Evolutionary conservation across 2,113 vertebrate species (phyloP), one percentile per base, ranked within the genome.

Genomic region (Halcyon senegalensis): DNA sequence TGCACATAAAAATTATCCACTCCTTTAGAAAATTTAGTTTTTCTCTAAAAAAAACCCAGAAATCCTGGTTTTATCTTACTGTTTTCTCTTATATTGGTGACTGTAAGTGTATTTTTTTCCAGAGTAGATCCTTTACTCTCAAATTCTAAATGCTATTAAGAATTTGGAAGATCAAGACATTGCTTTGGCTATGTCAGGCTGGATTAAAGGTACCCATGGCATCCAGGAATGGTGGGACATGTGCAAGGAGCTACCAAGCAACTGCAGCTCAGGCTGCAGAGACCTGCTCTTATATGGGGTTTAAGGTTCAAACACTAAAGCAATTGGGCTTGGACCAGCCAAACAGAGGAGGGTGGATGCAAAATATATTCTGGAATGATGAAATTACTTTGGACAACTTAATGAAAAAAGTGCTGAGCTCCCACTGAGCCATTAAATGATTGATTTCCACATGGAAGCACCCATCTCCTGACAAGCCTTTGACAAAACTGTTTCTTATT

Each of bases 401-500:
- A 96, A 97, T 96, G 97, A 94, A 97, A 95, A 94, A 87, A 92
- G 6, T 1, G 39, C 84, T 72, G 16, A 2, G 66, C 39, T 96
- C 76, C 95, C 83, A 59, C 21, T 64, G 93, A 96, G 93, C 73
- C 95, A 80, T 91, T 92, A 93, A 96, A 94, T 75, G 60, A 59
- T 87, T 64, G 95, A 87, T 95, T 98, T 98, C 95, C 96, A 94
- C 97, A 62, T 74, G 94, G 97, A 92, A 91, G 91, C 67, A 66
- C 83, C 87, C 74, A 48, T 75, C 58, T 70, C 84, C 31, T 89
- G 97, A 95, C 84, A 92, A 86, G 82, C 60, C 62, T 81, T 58
- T 82, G 93, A 96, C 93, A 96, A 92, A 96, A 93, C 79, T 66
- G 23, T 25, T 90, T 10, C 86, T 93, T 92, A 43, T 73, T 82